Percentiles rank a stretch among this genome's conserved stretches.
These are phyloP conservation scores for Otolemur garnettii DNA, from an alignment of 2,113 vertebrate genomes.

Conservation along the genomic window DNA sequence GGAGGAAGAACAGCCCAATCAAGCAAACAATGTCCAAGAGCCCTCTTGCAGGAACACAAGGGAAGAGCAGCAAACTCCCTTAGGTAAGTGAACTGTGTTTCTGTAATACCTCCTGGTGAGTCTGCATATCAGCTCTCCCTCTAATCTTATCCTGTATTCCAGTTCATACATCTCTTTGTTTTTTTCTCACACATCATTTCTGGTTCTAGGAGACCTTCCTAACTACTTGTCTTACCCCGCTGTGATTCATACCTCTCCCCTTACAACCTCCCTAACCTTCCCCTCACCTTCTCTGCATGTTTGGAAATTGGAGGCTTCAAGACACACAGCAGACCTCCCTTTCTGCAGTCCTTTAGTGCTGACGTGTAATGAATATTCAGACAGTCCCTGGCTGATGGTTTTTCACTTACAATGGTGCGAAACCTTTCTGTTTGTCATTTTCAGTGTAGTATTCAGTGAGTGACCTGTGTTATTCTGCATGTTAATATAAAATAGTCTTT, in stretches of 20 bases:
- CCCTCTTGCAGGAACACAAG: not conserved
- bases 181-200: not conserved
- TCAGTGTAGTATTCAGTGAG: not conserved
- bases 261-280: not conserved
- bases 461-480: not conserved
- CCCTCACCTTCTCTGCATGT: not conserved
- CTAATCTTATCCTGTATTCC: not conserved
- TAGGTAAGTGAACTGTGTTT: not conserved
- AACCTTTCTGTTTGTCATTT: not conserved
- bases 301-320: not conserved
- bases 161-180: not conserved
- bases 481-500: not conserved
- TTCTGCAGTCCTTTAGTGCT: not conserved
- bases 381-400: not conserved
- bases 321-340: not conserved
- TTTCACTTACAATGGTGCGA: not conserved
- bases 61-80: not conserved
- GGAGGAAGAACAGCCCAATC: not conserved
- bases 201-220: not conserved
- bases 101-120: not conserved
- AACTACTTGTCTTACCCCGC: rapidly evolving
- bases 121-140: not conserved
- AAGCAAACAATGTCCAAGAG: not conserved
- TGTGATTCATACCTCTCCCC: not conserved
- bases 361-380: not conserved